Evolutionary conservation across 1,140 invertebrate genomes (phyloP), one percentile per base, ranked within the genome.

Genomic region (Sweltsa coloradensis): DNA sequence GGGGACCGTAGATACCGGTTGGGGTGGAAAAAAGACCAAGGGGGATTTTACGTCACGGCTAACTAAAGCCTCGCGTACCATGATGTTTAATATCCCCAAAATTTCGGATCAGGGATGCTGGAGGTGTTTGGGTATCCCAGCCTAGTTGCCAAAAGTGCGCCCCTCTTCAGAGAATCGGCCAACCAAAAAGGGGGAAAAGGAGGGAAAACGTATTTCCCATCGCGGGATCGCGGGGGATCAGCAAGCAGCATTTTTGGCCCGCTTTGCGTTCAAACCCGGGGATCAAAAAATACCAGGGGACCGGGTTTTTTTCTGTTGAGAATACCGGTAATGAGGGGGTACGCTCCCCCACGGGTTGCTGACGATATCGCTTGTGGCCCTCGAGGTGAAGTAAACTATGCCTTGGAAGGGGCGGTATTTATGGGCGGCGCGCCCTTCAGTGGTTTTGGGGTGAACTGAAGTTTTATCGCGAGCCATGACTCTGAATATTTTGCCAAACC

Each of bases 271-370:
- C 52, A 61, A 23, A 57, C 59, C n/a, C 73, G 74, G 9, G 62
- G 66, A 22, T 67, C 69, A 7, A 75, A 76, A 53, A 72, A 69
- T 51, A 75, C 73, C 56, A 67, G 69, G 55, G 73, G 73, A 2
- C 76, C 74, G 9, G 73, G 73, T 14, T 74, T 71, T 48, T 75
- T 75, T 54, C 58, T 76, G 51, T 52, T 75, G 9, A 70, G 51
- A 75, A 76, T 52, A 76, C 68, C 22, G 73, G 70, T 66, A 51
- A 75, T 76, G 52, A 76, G 68, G 22, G 73, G 73, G 5, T 52
- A 53, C 3, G 47, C 62, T 55, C 63, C 53, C 71, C 71, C 2
- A 9, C 9, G 29, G 14, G 9, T 14, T 9, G 29, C 9, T 9
- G 9, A 31, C n/a, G 29, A n/a, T 9, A 68, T 75, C 23, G 74